A percentile compares a stretch with the other conserved stretches of the same genome.
phyloP scores from a whole-genome alignment of 2,888 invertebrate genomes.

The Eurois occulta region DNA sequence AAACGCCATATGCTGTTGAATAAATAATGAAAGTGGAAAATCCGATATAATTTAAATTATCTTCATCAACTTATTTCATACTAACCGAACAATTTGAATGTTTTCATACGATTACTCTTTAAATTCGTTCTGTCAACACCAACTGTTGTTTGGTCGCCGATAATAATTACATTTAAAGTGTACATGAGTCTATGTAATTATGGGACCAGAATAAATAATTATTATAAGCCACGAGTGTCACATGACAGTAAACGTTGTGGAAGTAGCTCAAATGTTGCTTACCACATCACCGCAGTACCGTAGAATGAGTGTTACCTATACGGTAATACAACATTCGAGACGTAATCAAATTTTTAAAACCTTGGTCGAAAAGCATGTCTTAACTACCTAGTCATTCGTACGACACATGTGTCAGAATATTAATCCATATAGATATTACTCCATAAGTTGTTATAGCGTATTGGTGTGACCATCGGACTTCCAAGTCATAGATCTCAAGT shows the following conservation, averaged over 20 bases:
- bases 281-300: too few relatives aligned
- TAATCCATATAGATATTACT: too few relatives aligned
- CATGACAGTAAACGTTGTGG: not conserved
- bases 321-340: not conserved
- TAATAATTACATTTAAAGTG: constrained; percentile 44
- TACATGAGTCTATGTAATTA: constrained; percentile 16
- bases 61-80: constrained; percentile 48
- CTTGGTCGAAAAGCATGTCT: too few relatives aligned
- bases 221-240: not conserved
- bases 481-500: too few relatives aligned
- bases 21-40: constrained; percentile 12
- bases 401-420: too few relatives aligned
- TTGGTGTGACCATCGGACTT: too few relatives aligned
- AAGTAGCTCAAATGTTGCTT: not conserved
- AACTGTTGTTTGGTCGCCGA: constrained; percentile 47
- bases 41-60: constrained; percentile 30
- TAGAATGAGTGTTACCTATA: not conserved
- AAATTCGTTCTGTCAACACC: constrained; percentile 36
- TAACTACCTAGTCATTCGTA: too few relatives aligned
- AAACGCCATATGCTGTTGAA: not conserved
- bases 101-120: constrained; percentile 40
- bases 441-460: too few relatives aligned
- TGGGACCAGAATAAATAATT: constrained; percentile 9
- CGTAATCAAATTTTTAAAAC: too few relatives aligned
- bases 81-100: constrained; percentile 10